Evolutionary conservation across 2,113 vertebrate species (phyloP).

Genomic region (Candoia aspera): DNA sequence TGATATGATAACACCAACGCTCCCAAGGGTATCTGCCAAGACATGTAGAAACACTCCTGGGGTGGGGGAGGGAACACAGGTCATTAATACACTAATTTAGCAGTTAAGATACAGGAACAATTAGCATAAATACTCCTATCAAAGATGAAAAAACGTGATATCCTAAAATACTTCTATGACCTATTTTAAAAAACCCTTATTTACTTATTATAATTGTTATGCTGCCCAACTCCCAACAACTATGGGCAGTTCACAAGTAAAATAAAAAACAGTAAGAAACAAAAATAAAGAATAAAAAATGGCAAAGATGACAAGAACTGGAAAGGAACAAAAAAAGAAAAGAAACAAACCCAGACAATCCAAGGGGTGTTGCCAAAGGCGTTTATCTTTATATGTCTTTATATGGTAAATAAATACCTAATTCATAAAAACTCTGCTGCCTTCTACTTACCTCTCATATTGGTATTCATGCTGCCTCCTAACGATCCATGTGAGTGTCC

Average conservation of each 20-base stretch:
- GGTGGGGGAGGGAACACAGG: slow-evolving; percentile 43
- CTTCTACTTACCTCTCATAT: slow-evolving; percentile 90
- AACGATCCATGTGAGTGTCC: slow-evolving; percentile 78
- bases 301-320: neutral
- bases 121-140: neutral
- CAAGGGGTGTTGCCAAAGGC: neutral
- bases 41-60: slow-evolving; percentile 96
- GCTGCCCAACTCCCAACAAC: neutral
- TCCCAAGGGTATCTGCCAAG: slow-evolving; percentile 95
- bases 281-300: neutral
- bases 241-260: neutral
- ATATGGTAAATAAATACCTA: neutral
- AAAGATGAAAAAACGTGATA: neutral
- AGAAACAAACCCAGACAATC: neutral
- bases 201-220: neutral
- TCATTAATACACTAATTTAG: neutral
- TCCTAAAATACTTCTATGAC: neutral
- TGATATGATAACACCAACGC: slow-evolving; percentile 95
- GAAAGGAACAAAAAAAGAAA: neutral
- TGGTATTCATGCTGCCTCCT: slow-evolving; percentile 93
- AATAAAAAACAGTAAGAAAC: neutral
- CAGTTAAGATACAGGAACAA: neutral
- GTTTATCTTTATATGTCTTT: neutral
- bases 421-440: accelerated
- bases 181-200: neutral